Base-by-base conservation (phyloP, 2,888 invertebrate genomes). In the Eutolmus rufibarbis region DNA sequence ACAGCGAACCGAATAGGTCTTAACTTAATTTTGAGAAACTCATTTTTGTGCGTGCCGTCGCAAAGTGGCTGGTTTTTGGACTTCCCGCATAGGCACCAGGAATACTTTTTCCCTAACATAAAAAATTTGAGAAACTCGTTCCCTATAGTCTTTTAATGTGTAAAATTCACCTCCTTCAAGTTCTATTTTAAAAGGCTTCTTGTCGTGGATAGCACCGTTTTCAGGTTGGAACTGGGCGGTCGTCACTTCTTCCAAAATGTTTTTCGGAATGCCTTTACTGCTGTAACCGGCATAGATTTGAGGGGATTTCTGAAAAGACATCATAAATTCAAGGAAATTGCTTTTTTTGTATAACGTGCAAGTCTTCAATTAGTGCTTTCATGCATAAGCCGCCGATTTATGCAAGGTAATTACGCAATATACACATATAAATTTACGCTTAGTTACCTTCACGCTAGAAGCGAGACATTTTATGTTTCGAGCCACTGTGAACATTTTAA, bases 11-110 rank as follows among this genome's bases (percentile, higher is more conserved):
- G 93, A 5, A 98, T 93, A 0, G 99, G 99, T 89, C 95, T 96
- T 77, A 95, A 94, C 88, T 94, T 95, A 51, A 97, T 95, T 93
- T 96, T 96, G 2, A 97, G 93, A 89, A 94, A 95, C 28, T 95
- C 93, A 91, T 95, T 95, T 91, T 94, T 97, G 92, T 99, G 99
- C 0, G 97, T 96, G 19, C 97, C 97, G 93, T 99, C 99, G 93
- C 99, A 99, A 74, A 99, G 94, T 0, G 99, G 99, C 94, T 99
- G 98, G 34, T 93, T 95, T 91, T 97, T 96, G 88, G 98, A 98
- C 89, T 96, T 95, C 0, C 99, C 99, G 93, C 99, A 99, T 0
- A 97, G 93, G 92, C 99, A 99, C 98, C 99, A 99, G 40, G 94
- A 92, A 92, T 98, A 98, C 0, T 93, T 94, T 92, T 97, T 97